phyloP scores from a whole-genome alignment of 37 sponge, comb jelly and placozoan genomes.

The Eunapius fragilis region DNA sequence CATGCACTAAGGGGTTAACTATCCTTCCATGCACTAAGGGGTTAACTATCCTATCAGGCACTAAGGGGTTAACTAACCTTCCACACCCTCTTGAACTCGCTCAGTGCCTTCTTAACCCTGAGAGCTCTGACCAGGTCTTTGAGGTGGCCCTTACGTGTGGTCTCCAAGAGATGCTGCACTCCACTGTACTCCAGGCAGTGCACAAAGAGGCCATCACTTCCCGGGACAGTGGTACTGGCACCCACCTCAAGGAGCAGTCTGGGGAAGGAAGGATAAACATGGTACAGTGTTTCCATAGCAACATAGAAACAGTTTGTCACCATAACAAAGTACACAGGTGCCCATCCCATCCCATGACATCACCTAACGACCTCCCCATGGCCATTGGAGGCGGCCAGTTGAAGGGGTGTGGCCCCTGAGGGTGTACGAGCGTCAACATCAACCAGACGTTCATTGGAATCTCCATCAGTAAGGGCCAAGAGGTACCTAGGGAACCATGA shows the following conservation, averaged over 20 bases:
- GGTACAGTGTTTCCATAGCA: no score
- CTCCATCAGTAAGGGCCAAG: no score
- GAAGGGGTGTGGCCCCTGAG: conserved; percentile 16
- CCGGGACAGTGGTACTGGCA: conserved; percentile 27
- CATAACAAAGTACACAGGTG: no score
- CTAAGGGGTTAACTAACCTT: no score
- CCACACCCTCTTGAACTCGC: no score
- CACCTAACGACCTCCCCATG: conserved; percentile 14
- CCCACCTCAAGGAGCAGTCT: conserved; percentile 26
- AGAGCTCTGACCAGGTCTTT: neutral
- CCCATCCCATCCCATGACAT: neutral
- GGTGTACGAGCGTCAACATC: conserved; percentile 2
- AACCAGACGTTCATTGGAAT: neutral
- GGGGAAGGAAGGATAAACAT: no score
- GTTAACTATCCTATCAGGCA: no score
- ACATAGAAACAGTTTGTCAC: no score
- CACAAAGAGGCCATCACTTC: conserved; percentile 18
- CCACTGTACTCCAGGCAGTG: conserved; percentile 21
- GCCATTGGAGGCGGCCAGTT: conserved; percentile 24
- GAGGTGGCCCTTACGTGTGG: neutral
- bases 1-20: no score
- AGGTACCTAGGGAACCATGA: no score
- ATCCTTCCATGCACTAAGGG: no score
- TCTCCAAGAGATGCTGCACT: conserved; percentile 21
- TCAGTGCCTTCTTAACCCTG: no score